Evolutionary conservation across 2,888 invertebrate species (phyloP), one percentile per base, ranked within the genome.

Genomic region (Amphimallon solstitiale): DNA sequence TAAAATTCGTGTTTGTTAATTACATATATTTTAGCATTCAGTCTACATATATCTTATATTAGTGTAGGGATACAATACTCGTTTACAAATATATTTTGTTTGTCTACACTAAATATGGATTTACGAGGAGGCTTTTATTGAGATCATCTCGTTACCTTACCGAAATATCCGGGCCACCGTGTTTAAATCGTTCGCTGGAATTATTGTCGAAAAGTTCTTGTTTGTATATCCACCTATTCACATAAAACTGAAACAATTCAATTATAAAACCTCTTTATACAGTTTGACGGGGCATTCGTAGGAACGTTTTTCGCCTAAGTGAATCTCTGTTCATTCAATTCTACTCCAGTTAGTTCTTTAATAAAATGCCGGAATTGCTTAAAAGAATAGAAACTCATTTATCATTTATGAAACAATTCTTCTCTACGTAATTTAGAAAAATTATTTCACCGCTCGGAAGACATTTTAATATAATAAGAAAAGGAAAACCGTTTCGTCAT

Each of bases 391-490:
- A 51, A 51, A 35, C 17, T 35, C 51, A 51, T 51, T 51, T 35
- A 51, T 51, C 51, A 51, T 51, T 51, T 51, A 51, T 51, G 34
- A 51, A 51, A 51, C 51, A 51, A 51, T 51, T 51, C 35, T 51
- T 51, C 51, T 7, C 35, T 15, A 51, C 15, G n/a, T 14, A 51
- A 51, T 35, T 14, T 51, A 51, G 37, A 51, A 51, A 51, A 51
- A 51, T 51, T 51, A 35, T 14, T 51, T 10, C 17, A 6, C 17
- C 17, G 14, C 6, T 15, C 12, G 1, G 15, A 15, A 35, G 17
- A 35, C 35, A 9, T 29, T 29, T 29, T 29, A 29, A 29, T 29
- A 29, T 5, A 29, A 29, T 29, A 29, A 29, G 9, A 9, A 29
- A 29, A 2, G 29, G 29, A 29, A 29, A 5, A 29, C 29, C 29